Evolutionary conservation across 2,113 vertebrate species (phyloP), one percentile per base, ranked within the genome.

Genomic region (Dryoscopus gambensis): DNA sequence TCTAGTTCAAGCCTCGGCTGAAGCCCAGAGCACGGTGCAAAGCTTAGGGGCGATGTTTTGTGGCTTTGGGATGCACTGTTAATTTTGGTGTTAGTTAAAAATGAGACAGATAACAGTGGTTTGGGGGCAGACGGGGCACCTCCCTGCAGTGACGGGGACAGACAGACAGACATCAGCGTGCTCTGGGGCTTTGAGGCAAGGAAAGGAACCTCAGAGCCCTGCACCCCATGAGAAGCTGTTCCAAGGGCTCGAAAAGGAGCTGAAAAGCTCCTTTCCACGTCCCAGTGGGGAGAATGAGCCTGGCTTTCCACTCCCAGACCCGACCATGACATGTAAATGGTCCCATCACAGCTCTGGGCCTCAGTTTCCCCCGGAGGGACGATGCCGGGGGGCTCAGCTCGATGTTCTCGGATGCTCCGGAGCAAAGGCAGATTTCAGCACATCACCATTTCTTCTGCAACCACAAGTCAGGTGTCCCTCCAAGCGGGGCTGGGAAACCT

Each of bases 331-430:
- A 0, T 11, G 9, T 9, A 20, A 49, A 37, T 22, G 10, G 35
- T 68, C 56, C 62, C 4, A 1, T 40, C 56, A 4, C 0, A 19
- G 46, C 76, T 69, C 52, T 0, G 14, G 70, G 69, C 64, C 88
- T 87, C 82, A 23, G n/a, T 89, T 84, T 84, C 69, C 64, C 37
- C 74, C 20, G 2, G 3, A 77, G 25, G 11, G 46, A 10, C 1
- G 24, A 1, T 35, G 40, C 60, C 0, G 16, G 8, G 31, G 35
- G 15, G 4, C 39, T 65, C 55, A 15, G 55, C 17, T 67, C 2
- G 4, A 14, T 39, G 30, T 31, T 17, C 4, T 2, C 0, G 0
- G 37, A 25, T 33, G 7, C 13, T 88, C 19, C 0, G 1, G 68
- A 28, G 44, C 27, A 35, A 73, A 84, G 10, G 17, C 28, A 24